Percentiles rank a stretch among this genome's conserved stretches.
Evolutionary conservation across 2,888 invertebrate genomes (phyloP).

Genomic region (Platycheirus rosarum): DNA sequence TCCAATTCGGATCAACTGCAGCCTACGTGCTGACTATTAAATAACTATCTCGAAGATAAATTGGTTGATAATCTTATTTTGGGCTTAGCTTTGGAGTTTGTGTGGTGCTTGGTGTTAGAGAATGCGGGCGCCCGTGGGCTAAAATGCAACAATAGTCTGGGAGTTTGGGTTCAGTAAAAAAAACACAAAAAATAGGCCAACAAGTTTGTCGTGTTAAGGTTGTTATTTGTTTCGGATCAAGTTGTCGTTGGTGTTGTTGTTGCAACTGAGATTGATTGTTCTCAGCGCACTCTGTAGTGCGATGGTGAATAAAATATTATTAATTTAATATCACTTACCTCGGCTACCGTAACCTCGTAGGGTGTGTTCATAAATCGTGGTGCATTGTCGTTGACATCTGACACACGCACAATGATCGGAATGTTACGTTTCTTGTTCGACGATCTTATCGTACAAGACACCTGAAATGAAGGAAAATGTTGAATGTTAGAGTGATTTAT

Average conservation of each 20-base stretch:
- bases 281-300: conserved; percentile 2
- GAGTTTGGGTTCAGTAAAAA: neutral
- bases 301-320: conserved; percentile 32
- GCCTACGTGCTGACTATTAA: conserved; percentile 74
- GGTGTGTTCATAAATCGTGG: conserved; percentile 92
- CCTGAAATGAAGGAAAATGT: conserved; percentile 83
- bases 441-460: conserved; percentile 91
- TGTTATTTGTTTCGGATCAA: conserved; percentile 10
- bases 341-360: conserved; percentile 92
- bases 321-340: conserved; percentile 85
- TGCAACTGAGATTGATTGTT: conserved; percentile 42
- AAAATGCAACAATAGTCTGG: conserved; percentile 53
- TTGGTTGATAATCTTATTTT: conserved; percentile 71
- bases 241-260: neutral
- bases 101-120: conserved; percentile 38
- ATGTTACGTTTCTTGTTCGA: conserved; percentile 92
- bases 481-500: conserved; percentile 21
- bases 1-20: conserved; percentile 68
- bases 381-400: conserved; percentile 95
- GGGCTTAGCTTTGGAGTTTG: conserved; percentile 20
- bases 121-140: conserved; percentile 72
- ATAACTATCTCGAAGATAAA: conserved; percentile 71
- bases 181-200: conserved; percentile 46
- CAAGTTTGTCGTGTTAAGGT: conserved; percentile 34
- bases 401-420: conserved; percentile 94